Evolutionary conservation across 2,797 vertebrate genomes (phyloP).

Genomic region (Gymnoscopelus braueri): DNA sequence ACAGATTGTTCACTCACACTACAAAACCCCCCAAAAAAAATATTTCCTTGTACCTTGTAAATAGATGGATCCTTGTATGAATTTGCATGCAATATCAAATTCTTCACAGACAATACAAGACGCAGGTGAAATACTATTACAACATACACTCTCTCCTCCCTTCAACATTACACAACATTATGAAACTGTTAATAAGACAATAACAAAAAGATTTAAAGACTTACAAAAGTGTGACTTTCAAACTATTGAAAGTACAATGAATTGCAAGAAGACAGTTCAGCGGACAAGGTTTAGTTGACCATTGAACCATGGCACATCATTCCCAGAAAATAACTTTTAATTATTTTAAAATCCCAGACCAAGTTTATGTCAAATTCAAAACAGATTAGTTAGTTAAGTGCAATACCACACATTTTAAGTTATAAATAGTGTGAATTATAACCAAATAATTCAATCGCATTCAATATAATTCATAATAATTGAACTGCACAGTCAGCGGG

Average conservation of each 20-base stretch:
- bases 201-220: neutral
- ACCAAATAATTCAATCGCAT: neutral
- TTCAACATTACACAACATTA: neutral
- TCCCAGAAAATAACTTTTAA: too few species aligned
- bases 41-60: constrained; percentile 83
- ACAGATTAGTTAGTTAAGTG: too few species aligned
- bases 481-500: constrained; percentile 5
- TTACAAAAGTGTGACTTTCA: too few species aligned
- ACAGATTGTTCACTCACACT: constrained; percentile 1
- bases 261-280: neutral
- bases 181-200: neutral
- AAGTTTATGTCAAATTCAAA: too few species aligned
- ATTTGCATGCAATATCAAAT: constrained; percentile 88
- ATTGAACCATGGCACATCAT: neutral
- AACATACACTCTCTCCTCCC: neutral
- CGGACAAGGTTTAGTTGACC: neutral
- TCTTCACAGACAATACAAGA: constrained; percentile 84
- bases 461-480: neutral
- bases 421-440: too few species aligned
- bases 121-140: constrained; percentile 26
- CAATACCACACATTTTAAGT: too few species aligned
- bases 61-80: constrained; percentile 86
- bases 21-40: constrained; percentile 25
- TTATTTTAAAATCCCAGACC: too few species aligned
- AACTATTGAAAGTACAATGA: neutral